Conservation (phyloP, 2,113 vertebrate species). For the Mixornis gularis region DNA sequence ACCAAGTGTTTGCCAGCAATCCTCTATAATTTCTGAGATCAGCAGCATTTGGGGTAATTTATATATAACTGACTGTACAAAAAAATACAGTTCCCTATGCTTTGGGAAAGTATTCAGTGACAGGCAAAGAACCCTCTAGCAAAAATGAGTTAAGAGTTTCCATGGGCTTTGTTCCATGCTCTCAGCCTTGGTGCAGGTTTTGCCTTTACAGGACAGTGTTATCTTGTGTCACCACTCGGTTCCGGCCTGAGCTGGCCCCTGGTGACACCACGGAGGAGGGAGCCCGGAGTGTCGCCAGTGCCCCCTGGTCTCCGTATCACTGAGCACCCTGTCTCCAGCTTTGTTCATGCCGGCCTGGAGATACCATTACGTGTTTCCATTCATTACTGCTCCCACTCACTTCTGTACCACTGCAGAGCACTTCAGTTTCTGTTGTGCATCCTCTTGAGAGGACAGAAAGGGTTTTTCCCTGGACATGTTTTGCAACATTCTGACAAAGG, state of each 20-base stretch:
- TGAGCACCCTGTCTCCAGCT: background rate
- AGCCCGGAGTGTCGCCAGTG: background rate
- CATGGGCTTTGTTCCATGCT: background rate
- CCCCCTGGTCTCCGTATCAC: background rate
- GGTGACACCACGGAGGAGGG: background rate
- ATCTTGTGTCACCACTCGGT: background rate
- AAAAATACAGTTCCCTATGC: background rate
- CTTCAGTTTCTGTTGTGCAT: background rate
- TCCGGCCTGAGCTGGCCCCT: slow-evolving; percentile 7
- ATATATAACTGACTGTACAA: background rate
- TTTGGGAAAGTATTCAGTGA: background rate
- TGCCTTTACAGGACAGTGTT: background rate
- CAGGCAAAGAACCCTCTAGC: background rate
- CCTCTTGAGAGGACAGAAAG: background rate
- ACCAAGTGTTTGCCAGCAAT: background rate
- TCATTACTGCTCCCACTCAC: background rate
- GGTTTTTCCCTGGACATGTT: background rate
- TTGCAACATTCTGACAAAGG: background rate
- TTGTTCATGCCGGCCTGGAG: background rate
- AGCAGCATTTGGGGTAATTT: background rate
- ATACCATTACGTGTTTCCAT: slow-evolving; percentile 29
- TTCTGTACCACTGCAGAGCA: background rate
- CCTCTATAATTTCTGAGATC: background rate
- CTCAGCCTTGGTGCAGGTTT: background rate
- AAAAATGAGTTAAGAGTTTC: slow-evolving; percentile 33